These are phyloP conservation scores for Anthophora plumipes DNA, from an alignment of 2,888 invertebrate genomes.

Conservation along the genomic window DNA sequence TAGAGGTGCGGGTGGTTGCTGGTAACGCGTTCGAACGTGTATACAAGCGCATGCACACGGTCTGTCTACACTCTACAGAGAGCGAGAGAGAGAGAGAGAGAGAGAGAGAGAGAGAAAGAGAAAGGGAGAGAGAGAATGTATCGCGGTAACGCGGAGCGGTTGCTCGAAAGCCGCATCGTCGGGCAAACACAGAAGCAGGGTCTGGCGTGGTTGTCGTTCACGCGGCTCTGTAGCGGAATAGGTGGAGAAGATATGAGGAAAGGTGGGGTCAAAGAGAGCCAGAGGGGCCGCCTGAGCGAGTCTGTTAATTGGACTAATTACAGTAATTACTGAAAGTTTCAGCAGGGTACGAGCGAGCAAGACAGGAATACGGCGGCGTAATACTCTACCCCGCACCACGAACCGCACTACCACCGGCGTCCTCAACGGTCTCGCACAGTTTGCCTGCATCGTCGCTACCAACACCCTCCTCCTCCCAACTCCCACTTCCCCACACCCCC, in stretches of 20 bases:
- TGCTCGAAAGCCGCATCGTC: conserved; percentile 71
- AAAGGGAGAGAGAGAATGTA: conserved; percentile 16
- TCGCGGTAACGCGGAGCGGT: conserved; percentile 65
- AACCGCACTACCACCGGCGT: conserved; percentile 40
- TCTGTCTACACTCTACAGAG: too few relatives aligned
- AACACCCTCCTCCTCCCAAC: conserved; percentile 55
- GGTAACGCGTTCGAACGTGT: conserved; percentile 23
- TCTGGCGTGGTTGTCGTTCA: conserved; percentile 63
- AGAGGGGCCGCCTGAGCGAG: conserved; percentile 81
- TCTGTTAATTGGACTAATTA: conserved; percentile 85
- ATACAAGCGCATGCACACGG: background rate
- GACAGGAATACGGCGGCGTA: conserved; percentile 71
- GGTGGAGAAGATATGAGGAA: conserved; percentile 53
- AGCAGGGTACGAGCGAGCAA: conserved; percentile 73
- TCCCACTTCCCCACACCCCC: too few relatives aligned
- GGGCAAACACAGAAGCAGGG: conserved; percentile 50
- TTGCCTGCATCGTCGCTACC: conserved; percentile 70
- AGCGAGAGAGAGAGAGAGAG: conserved; percentile 11
- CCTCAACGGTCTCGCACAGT: conserved; percentile 51
- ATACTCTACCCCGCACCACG: conserved; percentile 70
- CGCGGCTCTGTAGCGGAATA: conserved; percentile 54
- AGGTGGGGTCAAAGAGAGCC: conserved; percentile 73
- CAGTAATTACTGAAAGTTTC: conserved; percentile 85
- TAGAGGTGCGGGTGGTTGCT: background rate
- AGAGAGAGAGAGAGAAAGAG: conserved; percentile 14